phyloP scores from a whole-genome alignment of 2,888 invertebrate species.

The Erebia epiphron region DNA sequence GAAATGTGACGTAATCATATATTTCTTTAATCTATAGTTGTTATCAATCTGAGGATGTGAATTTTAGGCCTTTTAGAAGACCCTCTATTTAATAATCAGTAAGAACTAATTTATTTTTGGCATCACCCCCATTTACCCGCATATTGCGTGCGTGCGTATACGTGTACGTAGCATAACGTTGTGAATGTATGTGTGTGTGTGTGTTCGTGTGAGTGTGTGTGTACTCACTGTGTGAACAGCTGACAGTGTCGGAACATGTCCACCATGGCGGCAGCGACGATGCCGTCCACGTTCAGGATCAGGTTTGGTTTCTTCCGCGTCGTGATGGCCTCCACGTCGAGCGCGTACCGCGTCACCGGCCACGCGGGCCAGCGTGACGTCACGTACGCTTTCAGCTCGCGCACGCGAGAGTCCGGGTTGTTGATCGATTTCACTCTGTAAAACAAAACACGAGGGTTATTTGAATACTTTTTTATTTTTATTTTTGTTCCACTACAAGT shows the following conservation, averaged over 20 bases:
- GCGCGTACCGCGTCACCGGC: slow-evolving; percentile 96
- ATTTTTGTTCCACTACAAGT: too few species aligned
- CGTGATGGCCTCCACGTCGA: slow-evolving; percentile 99
- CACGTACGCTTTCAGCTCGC: slow-evolving; percentile 98
- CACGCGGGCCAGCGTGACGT: slow-evolving; percentile 96
- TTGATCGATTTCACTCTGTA: slow-evolving; percentile 92
- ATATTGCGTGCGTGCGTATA: too few species aligned
- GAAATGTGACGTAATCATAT: too few species aligned
- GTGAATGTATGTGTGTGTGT: too few species aligned
- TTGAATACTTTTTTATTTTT: too few species aligned
- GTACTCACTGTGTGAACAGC: slow-evolving; percentile 92
- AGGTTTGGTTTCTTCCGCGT: slow-evolving; percentile 99
- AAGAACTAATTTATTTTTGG: too few species aligned
- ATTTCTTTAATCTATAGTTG: too few species aligned
- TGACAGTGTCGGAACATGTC: slow-evolving; percentile 97
- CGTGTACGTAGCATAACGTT: too few species aligned
- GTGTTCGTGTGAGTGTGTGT: not conserved
- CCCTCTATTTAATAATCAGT: too few species aligned
- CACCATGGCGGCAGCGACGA: slow-evolving; percentile 98
- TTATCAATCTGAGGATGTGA: too few species aligned
- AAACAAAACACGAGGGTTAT: not conserved
- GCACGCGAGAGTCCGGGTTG: slow-evolving; percentile 99
- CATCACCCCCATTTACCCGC: too few species aligned
- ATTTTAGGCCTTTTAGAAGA: too few species aligned
- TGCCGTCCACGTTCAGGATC: slow-evolving; percentile 99